phyloP scores from a whole-genome alignment of 2,888 invertebrate genomes.

The Alsophila aescularia region DNA sequence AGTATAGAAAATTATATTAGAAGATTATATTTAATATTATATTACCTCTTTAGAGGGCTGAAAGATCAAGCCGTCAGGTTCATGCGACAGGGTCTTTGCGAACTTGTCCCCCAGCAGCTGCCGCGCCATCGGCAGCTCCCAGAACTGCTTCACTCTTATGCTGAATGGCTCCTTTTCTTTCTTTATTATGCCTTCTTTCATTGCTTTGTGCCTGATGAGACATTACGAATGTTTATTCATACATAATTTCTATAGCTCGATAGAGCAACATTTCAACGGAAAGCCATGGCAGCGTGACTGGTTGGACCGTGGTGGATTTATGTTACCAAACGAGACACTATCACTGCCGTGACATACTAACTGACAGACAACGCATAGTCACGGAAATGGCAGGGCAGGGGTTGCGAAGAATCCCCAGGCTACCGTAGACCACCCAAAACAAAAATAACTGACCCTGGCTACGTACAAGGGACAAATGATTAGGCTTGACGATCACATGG shows the following conservation, averaged over 20 bases:
- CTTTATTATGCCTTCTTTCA: conserved; percentile 89
- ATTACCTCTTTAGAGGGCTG: conserved; percentile 93
- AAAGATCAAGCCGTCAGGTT: conserved; percentile 99
- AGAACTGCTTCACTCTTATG: conserved; percentile 95
- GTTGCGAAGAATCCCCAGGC: no score
- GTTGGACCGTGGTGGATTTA: no score
- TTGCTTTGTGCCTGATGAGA: conserved; percentile 87
- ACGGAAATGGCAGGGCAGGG: no score
- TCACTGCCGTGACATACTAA: no score
- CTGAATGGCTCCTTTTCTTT: conserved; percentile 94
- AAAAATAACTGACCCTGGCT: no score
- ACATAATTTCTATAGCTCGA: neutral
- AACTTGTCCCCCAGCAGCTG: conserved; percentile 93
- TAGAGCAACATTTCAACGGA: no score
- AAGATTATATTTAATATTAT: neutral
- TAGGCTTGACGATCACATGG: no score
- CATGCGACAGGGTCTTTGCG: conserved; percentile 92
- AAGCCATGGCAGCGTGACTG: no score
- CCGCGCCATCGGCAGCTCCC: conserved; percentile 90
- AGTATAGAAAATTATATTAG: neutral
- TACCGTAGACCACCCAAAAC: no score
- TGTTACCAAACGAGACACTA: no score
- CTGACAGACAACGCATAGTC: no score
- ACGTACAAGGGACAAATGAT: no score
- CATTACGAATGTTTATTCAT: neutral